These are phyloP conservation scores for Ommatoiulus sabulosus DNA, from an alignment of 2,888 invertebrate species.

Conservation along the genomic window DNA sequence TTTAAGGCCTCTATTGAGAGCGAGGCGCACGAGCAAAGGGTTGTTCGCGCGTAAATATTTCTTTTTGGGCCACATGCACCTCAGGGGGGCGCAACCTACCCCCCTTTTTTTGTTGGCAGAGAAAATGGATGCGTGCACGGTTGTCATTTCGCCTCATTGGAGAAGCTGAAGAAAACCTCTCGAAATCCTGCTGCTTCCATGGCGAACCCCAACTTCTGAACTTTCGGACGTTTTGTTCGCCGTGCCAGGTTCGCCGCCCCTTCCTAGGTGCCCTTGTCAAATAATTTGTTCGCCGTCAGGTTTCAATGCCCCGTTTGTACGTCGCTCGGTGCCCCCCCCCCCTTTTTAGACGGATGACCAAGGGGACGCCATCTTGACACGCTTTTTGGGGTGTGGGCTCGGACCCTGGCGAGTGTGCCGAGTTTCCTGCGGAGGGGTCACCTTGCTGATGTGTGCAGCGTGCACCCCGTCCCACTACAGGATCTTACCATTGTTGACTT, in stretches of 20 bases:
- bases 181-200: background rate
- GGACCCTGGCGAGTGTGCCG: too few species aligned
- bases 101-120: too few species aligned
- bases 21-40: too few species aligned
- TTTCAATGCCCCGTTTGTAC: background rate
- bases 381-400: too few species aligned
- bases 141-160: conserved; percentile 23
- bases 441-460: too few species aligned
- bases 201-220: background rate
- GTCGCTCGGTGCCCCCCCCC: background rate
- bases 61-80: too few species aligned
- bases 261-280: conserved; percentile 13
- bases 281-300: background rate
- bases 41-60: too few species aligned
- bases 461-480: too few species aligned
- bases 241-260: conserved; percentile 21
- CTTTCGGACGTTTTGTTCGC: background rate
- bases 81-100: too few species aligned
- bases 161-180: background rate
- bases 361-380: background rate
- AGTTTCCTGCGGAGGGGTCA: too few species aligned
- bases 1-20: too few species aligned
- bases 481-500: too few species aligned
- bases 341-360: background rate
- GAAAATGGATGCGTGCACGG: background rate